These are phyloP conservation scores for Chiloscyllium punctatum DNA, from an alignment of 2,797 vertebrate species.

Conservation along the genomic window DNA sequence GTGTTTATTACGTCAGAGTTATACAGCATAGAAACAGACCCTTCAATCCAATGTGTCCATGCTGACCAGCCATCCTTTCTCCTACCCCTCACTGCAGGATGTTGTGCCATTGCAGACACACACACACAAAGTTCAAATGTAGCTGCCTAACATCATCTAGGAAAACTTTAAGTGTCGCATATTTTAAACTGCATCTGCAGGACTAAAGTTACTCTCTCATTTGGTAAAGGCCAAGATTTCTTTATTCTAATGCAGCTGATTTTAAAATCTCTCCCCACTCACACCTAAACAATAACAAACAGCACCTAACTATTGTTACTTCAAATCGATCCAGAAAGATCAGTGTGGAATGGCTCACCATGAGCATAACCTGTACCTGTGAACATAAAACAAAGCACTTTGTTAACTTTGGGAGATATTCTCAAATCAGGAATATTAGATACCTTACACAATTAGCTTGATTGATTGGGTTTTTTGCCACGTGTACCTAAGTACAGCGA, in stretches of 20 bases:
- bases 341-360: not conserved
- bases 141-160: not conserved
- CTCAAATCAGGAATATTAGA: not conserved
- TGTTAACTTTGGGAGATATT: not conserved
- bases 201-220: not conserved
- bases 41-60: too few species aligned
- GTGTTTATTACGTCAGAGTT: too few species aligned
- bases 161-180: slow-evolving; percentile 7
- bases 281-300: not conserved
- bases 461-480: too few species aligned
- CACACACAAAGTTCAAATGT: not conserved
- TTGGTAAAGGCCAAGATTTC: not conserved
- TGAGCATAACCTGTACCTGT: not conserved
- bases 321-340: not conserved
- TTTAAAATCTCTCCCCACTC: not conserved
- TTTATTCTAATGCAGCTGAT: not conserved
- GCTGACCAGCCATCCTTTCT: not conserved
- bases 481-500: too few species aligned
- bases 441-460: not conserved
- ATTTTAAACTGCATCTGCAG: not conserved
- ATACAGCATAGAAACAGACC: too few species aligned
- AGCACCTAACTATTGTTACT: not conserved
- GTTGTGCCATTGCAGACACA: not conserved
- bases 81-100: slow-evolving; percentile 1
- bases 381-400: not conserved